These are phyloP conservation scores for Cistogaster globosa DNA, from an alignment of 2,888 invertebrate species.

Conservation along the genomic window DNA sequence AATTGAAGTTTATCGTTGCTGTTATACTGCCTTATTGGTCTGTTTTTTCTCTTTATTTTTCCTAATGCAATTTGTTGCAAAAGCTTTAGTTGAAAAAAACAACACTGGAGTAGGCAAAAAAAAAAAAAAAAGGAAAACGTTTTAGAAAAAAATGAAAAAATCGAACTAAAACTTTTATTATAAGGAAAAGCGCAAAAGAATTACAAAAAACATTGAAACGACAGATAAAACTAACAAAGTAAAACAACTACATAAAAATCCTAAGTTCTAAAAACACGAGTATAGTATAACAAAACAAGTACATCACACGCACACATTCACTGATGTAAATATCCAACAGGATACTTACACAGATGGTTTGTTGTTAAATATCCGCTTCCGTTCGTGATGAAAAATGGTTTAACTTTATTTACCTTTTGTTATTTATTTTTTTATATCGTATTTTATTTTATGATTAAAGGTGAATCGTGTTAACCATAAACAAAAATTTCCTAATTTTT, in stretches of 20 bases:
- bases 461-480: not conserved
- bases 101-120: conserved; percentile 25
- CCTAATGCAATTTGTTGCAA: conserved; percentile 50
- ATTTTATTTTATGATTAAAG: not conserved
- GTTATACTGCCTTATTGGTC: conserved; percentile 24
- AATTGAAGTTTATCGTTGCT: conserved; percentile 13
- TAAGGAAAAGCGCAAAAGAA: conserved; percentile 32
- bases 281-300: conserved; percentile 6
- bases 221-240: not conserved
- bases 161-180: conserved; percentile 62
- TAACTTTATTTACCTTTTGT: conserved; percentile 23
- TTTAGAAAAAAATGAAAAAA: conserved; percentile 42
- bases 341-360: conserved; percentile 59
- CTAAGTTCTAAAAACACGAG: not conserved
- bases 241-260: not conserved
- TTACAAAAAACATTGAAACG: conserved; percentile 31
- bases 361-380: conserved; percentile 67
- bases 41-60: conserved; percentile 9
- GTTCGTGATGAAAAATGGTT: conserved; percentile 52
- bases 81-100: conserved; percentile 16
- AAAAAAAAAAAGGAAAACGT: conserved; percentile 9
- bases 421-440: not conserved
- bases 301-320: not conserved
- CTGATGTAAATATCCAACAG: not conserved
- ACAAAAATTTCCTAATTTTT: not conserved